These are phyloP conservation scores for Lysandra bellargus DNA, from an alignment of 2,888 invertebrate genomes.

Conservation along the genomic window DNA sequence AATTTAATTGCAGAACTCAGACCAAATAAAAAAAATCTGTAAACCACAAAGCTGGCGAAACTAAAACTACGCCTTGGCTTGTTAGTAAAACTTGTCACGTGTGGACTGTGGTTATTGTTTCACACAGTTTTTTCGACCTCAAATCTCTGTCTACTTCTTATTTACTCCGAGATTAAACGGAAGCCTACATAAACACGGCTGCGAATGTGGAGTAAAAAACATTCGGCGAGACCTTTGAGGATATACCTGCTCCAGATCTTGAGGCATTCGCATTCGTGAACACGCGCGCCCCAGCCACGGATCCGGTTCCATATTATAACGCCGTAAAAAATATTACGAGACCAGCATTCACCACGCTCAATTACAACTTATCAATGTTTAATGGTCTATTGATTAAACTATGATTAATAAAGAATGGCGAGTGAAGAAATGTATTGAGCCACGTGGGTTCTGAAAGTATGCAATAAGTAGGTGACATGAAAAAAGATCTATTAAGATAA, in stretches of 20 bases:
- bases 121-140: neutral
- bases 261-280: slow-evolving; percentile 36
- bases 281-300: slow-evolving; percentile 37
- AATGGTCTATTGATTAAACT: slow-evolving; percentile 18
- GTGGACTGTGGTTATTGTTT: neutral
- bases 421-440: neutral
- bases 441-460: neutral
- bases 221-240: slow-evolving; percentile 35
- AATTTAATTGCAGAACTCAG: neutral
- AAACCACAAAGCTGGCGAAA: neutral
- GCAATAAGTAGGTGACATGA: slow-evolving; percentile 6
- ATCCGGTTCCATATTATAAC: slow-evolving; percentile 38
- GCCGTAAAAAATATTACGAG: slow-evolving; percentile 34
- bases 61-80: neutral
- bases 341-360: slow-evolving; percentile 29
- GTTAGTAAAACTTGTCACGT: neutral
- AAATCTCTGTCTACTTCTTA: neutral
- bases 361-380: slow-evolving; percentile 7
- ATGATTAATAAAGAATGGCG: neutral
- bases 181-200: slow-evolving; percentile 27
- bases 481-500: neutral
- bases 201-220: slow-evolving; percentile 18
- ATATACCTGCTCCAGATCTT: slow-evolving; percentile 37
- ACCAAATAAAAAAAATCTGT: neutral
- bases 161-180: neutral